Percentiles rank a stretch among this genome's conserved stretches.
These are phyloP conservation scores for Acleris literana DNA, from an alignment of 2,888 invertebrate species.

Conservation along the genomic window DNA sequence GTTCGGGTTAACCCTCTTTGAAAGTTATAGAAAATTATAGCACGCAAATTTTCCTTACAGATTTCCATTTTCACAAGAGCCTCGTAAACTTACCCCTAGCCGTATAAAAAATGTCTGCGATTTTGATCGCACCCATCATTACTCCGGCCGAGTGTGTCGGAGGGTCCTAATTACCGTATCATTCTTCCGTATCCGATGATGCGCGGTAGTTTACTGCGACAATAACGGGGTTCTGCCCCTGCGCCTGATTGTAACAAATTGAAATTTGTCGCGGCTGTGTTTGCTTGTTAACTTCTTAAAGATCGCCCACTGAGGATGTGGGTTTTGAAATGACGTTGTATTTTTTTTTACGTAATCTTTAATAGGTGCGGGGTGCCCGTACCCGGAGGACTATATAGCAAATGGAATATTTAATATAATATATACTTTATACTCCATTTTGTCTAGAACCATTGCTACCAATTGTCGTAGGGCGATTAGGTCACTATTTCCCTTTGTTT, in stretches of 20 bases:
- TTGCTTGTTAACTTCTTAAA: constrained; percentile 50
- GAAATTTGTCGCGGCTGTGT: constrained; percentile 69
- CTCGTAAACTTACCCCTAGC: no score
- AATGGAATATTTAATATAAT: no score
- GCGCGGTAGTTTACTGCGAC: constrained; percentile 56
- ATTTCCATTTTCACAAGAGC: no score
- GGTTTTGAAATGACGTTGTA: constrained; percentile 62
- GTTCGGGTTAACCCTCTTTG: no score
- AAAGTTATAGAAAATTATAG: no score
- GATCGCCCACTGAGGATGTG: constrained; percentile 55
- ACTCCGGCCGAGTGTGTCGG: constrained; percentile 70
- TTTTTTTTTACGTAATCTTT: constrained; percentile 37
- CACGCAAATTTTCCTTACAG: no score
- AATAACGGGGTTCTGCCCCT: constrained; percentile 52
- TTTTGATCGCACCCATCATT: constrained; percentile 69
- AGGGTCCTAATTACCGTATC: constrained; percentile 79
- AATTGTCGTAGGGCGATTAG: no score
- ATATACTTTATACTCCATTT: no score
- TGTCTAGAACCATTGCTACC: no score
- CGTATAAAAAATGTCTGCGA: constrained; percentile 46
- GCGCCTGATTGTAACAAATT: constrained; percentile 74
- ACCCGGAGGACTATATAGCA: no score
- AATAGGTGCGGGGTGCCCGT: neutral
- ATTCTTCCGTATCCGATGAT: constrained; percentile 74
- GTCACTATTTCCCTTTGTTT: no score